These are phyloP conservation scores for Meandrina meandrites DNA, from an alignment of 92 coral and sea anemone species.

Conservation along the genomic window DNA sequence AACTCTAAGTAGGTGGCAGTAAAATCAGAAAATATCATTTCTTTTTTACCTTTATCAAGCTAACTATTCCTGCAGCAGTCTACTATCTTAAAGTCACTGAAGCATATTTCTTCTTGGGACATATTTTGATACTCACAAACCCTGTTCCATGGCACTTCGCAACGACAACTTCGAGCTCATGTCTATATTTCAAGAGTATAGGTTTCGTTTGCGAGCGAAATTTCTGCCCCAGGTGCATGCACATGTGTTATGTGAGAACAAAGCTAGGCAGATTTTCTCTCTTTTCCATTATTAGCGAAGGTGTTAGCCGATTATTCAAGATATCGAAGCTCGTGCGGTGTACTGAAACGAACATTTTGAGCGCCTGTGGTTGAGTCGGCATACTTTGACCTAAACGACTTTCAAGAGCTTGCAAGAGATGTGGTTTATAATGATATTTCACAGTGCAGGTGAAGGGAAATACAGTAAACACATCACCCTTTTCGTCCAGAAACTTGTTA, in stretches of 20 bases:
- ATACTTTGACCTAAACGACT: conserved; percentile 33
- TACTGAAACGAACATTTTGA: conserved; percentile 5
- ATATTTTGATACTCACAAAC: background rate
- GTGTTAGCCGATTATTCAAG: conserved; percentile 34
- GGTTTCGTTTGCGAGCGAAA: conserved; percentile 11
- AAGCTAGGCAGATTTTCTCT: background rate
- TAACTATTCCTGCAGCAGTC: background rate
- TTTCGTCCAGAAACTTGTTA: background rate
- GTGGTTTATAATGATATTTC: conserved; percentile 17
- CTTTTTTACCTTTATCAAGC: background rate
- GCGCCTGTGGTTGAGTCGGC: conserved; percentile 40
- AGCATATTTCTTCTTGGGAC: background rate
- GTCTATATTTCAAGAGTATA: background rate
- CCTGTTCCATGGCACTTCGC: background rate
- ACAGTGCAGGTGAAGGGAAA: conserved; percentile 8
- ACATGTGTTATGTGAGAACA: background rate
- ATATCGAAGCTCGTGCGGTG: conserved; percentile 26
- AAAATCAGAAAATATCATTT: background rate
- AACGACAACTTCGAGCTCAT: background rate
- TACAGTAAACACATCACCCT: background rate
- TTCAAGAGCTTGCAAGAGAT: conserved; percentile 31
- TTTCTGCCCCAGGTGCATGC: background rate
- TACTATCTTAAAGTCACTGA: background rate
- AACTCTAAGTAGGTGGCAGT: background rate
- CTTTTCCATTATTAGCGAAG: background rate